Base-by-base conservation (phyloP, 1,140 invertebrate genomes). In the Nixonia krombeini region DNA sequence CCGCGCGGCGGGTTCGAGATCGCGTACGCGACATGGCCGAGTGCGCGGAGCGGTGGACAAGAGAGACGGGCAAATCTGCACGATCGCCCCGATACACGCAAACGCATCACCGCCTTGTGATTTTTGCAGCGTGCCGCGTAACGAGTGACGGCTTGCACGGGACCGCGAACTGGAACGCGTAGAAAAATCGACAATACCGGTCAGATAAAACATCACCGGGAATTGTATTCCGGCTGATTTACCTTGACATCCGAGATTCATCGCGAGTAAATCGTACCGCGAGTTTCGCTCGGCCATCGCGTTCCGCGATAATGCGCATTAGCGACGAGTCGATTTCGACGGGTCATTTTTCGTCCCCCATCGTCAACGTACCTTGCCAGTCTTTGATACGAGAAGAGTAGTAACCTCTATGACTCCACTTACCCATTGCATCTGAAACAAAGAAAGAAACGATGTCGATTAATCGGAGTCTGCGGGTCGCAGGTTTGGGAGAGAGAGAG, bases 341-440 rank as follows among this genome's bases (percentile, higher is more conserved):
- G n/a, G 16, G 17, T n/a, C 23, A 26, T 8, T 8, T 55, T 35
- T 16, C 21, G n/a, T 9, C 10, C n/a, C n/a, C n/a, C n/a, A n/a
- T n/a, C n/a, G n/a, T 37, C 55, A 56, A 40, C 29, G 51, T 56
- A 40, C 10, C 44, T 13, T 18, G 18, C 38, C n/a, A 25, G 45
- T 51, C 9, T 16, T n/a, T n/a, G n/a, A n/a, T n/a, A n/a, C 29
- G 26, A 35, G 35, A 0, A 15, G 25, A 12, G 15, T 35, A 57
- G 6, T 2, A 21, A 3, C 21, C 2, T 21, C 2, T 6, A 6
- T 21, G 21, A n/a, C n/a, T n/a, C 65, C 73, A 82, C 83, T 85
- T 82, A 85, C 82, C 83, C 82, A 84, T 84, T 71, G 82, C 83
- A 72, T 85, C 82, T 85, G 81, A 78, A 85, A 85, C 83, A 85